Evolutionary conservation across 2,797 vertebrate genomes (phyloP).

Genomic region (Scomberomorus guttatus): DNA sequence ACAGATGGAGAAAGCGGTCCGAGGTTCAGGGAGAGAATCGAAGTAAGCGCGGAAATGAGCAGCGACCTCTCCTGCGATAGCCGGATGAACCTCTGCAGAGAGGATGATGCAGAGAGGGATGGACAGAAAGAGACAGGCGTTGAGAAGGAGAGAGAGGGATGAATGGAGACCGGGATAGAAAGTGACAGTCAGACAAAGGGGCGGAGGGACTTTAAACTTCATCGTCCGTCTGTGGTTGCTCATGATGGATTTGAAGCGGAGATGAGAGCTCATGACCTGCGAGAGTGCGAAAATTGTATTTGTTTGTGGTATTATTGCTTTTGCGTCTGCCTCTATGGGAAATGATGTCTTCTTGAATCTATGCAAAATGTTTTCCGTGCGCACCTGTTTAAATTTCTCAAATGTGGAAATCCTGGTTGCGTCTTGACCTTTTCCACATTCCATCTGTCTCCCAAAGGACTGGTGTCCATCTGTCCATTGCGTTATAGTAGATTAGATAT

Average conservation of each 20-base stretch:
- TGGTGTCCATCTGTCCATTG: conserved; percentile 26
- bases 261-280: conserved; percentile 30
- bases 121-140: conserved; percentile 73
- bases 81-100: conserved; percentile 31
- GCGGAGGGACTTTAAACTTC: conserved; percentile 42
- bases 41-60: conserved; percentile 24
- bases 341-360: conserved; percentile 7
- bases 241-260: conserved; percentile 37
- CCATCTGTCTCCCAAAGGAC: conserved; percentile 3
- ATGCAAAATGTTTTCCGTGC: background rate
- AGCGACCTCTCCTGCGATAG: conserved; percentile 11
- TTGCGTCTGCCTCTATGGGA: conserved; percentile 11
- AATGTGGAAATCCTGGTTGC: conserved; percentile 1
- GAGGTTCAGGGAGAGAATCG: conserved; percentile 1
- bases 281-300: conserved; percentile 5
- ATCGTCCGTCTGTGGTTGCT: conserved; percentile 42
- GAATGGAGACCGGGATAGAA: conserved; percentile 66
- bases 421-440: conserved; percentile 7
- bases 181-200: conserved; percentile 71
- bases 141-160: conserved; percentile 65
- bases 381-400: conserved; percentile 2
- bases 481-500: conserved; percentile 51
- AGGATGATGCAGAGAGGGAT: conserved; percentile 63
- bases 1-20: conserved; percentile 3
- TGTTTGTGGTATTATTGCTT: conserved; percentile 35